A percentile compares a stretch with the other conserved stretches of the same genome.
Conservation (phyloP, 2,113 vertebrate genomes). For the Oriolus oriolus region DNA sequence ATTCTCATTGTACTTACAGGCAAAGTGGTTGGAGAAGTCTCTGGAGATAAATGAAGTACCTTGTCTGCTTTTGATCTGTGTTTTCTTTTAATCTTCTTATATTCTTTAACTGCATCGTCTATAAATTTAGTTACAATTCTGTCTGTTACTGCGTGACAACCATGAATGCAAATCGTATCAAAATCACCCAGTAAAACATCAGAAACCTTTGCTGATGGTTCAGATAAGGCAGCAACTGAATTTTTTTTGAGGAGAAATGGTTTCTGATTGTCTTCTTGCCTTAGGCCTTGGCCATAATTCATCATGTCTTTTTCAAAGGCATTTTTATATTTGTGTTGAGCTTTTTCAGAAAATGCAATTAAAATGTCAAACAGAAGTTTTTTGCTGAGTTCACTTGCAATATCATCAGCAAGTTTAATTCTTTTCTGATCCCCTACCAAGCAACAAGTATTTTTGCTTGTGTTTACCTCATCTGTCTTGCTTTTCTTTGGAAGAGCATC, state of each 20-base stretch:
- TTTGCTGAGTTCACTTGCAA: conserved; percentile 17
- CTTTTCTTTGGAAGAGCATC: not conserved
- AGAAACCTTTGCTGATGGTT: not conserved
- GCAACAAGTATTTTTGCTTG: not conserved
- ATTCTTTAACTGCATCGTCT: conserved; percentile 42
- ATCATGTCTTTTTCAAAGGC: not conserved
- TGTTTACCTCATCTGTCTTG: not conserved
- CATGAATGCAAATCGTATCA: not conserved
- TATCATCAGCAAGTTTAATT: not conserved
- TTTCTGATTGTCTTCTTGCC: not conserved
- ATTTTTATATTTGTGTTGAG: conserved; percentile 4
- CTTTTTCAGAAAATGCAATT: not conserved
- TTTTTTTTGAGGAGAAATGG: not conserved
- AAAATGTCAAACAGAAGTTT: conserved; percentile 47
- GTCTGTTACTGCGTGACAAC: not conserved
- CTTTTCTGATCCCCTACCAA: not conserved
- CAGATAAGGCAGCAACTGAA: not conserved
- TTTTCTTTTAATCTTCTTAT: conserved; percentile 55
- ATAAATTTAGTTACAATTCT: conserved; percentile 40
- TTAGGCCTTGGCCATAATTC: not conserved
- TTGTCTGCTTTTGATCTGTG: not conserved
- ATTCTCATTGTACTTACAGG: conserved; percentile 34
- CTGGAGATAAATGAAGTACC: not conserved
- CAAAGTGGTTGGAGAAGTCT: not conserved
- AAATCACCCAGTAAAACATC: not conserved